phyloP scores from a whole-genome alignment of 2,113 vertebrate species.

The Corythornis cristatus region DNA sequence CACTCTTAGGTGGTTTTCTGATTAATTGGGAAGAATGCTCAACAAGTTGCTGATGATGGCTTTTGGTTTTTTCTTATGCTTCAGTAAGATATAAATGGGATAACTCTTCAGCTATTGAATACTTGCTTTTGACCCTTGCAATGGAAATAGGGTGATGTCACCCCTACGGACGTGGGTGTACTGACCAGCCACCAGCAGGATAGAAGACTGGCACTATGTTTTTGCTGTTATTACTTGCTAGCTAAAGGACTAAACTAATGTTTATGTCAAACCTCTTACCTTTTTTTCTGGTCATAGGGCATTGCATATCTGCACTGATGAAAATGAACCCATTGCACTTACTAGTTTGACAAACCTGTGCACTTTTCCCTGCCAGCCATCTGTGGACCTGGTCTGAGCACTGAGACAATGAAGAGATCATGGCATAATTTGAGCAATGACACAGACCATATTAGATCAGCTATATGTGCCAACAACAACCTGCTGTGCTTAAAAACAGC shows the following conservation, averaged over 20 bases:
- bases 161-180: background rate
- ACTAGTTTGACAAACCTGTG: background rate
- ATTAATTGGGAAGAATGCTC: background rate
- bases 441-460: background rate
- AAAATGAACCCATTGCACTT: background rate
- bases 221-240: background rate
- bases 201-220: background rate
- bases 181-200: background rate
- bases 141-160: rapidly evolving
- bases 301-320: background rate
- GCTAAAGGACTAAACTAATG: background rate
- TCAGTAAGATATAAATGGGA: background rate
- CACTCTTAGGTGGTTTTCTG: background rate
- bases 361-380: rapidly evolving
- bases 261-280: background rate
- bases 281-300: background rate
- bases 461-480: background rate
- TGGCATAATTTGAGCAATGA: background rate
- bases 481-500: background rate
- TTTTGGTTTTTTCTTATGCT: background rate
- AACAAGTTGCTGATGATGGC: background rate
- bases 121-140: background rate
- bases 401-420: background rate
- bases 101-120: background rate
- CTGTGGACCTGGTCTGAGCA: background rate